Evolutionary conservation across 2,113 vertebrate genomes (phyloP), one percentile per base, ranked within the genome.

Genomic region (Vidua macroura): DNA sequence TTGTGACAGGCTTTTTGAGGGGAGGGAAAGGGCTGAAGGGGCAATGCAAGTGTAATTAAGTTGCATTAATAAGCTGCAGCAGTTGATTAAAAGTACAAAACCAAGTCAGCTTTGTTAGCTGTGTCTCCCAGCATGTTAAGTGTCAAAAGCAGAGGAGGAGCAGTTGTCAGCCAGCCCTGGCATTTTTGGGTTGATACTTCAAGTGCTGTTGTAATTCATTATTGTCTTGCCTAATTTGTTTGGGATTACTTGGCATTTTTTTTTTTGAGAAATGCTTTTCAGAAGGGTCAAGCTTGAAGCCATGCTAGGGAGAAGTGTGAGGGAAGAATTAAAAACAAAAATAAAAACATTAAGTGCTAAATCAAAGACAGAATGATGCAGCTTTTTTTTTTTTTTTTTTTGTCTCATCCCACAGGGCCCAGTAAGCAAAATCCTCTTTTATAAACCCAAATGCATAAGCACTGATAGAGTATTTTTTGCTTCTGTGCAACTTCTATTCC

Each of bases 61-160:
- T 96, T 86, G 83, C 80, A 95, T 95, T 90, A 88, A 92, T 69
- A 39, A 92, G 86, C 83, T 94, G 70, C 83, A 92, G 83, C 64
- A 93, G 92, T 81, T 93, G 90, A 95, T 88, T 92, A 87, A 83
- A 77, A 35, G 30, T 52, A 66, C 13, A 86, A 48, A 25, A 1
- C 70, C 81, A 25, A 52, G 69, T 44, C 83, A 27, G n/a, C 53
- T 91, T 39, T 88, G 56, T 88, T 74, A 75, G 64, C 64, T 68
- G 15, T 20, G 9, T 68, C 90, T 86, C 76, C 88, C 76, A 93
- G 59, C 84, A 73, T 15, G 17, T 27, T 24, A 14, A 13, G 15
- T 4, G 6, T 72, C 76, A 37, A 90, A 37, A 93, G 72, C 24
- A 66, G 76, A 70, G 31, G 66, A 59, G 39, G 46, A 58, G 37